These are phyloP conservation scores for Eupsilia transversa DNA, from an alignment of 2,888 invertebrate species.

Conservation along the genomic window DNA sequence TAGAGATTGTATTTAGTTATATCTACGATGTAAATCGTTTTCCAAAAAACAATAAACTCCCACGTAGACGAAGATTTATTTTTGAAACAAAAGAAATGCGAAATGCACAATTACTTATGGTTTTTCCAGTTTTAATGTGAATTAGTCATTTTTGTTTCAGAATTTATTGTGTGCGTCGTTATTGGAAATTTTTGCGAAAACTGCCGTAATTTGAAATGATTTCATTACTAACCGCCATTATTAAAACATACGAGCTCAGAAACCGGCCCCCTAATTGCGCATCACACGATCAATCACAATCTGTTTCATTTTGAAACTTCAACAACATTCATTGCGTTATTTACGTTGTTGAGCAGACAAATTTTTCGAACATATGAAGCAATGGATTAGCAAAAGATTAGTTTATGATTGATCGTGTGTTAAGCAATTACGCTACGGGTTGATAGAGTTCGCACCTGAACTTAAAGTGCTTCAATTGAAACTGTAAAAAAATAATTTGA, in stretches of 20 bases:
- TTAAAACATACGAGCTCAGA: constrained; percentile 5
- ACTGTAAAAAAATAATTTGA: too few relatives aligned
- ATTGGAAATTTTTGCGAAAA: constrained; percentile 5
- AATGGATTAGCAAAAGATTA: too few relatives aligned
- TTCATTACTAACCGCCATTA: constrained; percentile 29
- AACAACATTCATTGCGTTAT: too few relatives aligned
- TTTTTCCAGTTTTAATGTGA: constrained; percentile 13
- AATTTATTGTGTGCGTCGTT: background rate
- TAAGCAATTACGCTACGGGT: too few relatives aligned
- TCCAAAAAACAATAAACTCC: constrained; percentile 32
- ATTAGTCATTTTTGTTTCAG: constrained; percentile 8
- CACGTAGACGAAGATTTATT: constrained; percentile 33
- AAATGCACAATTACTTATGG: constrained; percentile 10
- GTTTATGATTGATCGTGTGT: too few relatives aligned
- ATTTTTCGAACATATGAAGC: too few relatives aligned
- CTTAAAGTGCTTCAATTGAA: constrained; percentile 10
- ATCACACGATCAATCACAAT: too few relatives aligned
- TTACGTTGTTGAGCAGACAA: too few relatives aligned
- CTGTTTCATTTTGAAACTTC: too few relatives aligned
- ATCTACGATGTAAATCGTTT: constrained; percentile 18
- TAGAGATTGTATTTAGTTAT: background rate
- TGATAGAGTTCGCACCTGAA: too few relatives aligned
- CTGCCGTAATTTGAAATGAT: background rate
- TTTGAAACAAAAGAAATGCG: constrained; percentile 31
- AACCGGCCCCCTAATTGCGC: too few relatives aligned